Conservation (phyloP, 35 echinoderm and acorn worm species). For the Acanthaster planci region DNA sequence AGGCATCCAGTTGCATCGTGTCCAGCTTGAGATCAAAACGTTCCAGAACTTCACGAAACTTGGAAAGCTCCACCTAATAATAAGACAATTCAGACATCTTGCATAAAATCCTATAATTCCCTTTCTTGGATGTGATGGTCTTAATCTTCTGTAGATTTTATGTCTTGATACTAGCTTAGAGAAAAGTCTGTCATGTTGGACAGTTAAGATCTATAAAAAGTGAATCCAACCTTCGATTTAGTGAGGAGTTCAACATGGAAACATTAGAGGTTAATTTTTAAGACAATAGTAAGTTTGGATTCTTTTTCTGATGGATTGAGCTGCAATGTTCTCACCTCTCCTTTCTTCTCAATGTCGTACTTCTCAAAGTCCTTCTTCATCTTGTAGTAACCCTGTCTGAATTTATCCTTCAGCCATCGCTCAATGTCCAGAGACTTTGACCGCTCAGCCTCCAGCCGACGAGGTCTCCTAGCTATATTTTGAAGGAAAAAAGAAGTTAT, state of each 20-base stretch:
- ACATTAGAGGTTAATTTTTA: too few species aligned
- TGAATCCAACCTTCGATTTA: too few species aligned
- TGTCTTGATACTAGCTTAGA: too few species aligned
- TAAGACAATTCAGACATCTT: too few species aligned
- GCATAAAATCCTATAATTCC: too few species aligned
- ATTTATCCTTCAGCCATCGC: conserved; percentile 96
- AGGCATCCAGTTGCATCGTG: conserved; percentile 60
- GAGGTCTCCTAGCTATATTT: conserved; percentile 67
- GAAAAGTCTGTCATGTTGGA: too few species aligned
- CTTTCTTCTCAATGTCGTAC: conserved; percentile 76
- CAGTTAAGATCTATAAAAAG: too few species aligned
- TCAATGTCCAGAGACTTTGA: conserved; percentile 89
- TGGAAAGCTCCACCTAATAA: conserved; percentile 61
- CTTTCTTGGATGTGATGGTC: too few species aligned
- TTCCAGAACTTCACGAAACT: conserved; percentile 73
- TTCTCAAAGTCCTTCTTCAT: conserved; percentile 91
- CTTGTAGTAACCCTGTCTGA: conserved; percentile 79
- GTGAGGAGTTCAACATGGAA: too few species aligned
- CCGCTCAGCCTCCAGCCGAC: conserved; percentile 60
- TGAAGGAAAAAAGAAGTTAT: background rate
- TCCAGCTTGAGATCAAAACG: conserved; percentile 91
- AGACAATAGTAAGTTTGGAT: too few species aligned
- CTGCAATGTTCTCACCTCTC: conserved; percentile 55
- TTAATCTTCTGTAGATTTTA: too few species aligned
- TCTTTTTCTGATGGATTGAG: background rate